Conservation (phyloP, 2,888 invertebrate species). For the Bellardia bayeri region DNA sequence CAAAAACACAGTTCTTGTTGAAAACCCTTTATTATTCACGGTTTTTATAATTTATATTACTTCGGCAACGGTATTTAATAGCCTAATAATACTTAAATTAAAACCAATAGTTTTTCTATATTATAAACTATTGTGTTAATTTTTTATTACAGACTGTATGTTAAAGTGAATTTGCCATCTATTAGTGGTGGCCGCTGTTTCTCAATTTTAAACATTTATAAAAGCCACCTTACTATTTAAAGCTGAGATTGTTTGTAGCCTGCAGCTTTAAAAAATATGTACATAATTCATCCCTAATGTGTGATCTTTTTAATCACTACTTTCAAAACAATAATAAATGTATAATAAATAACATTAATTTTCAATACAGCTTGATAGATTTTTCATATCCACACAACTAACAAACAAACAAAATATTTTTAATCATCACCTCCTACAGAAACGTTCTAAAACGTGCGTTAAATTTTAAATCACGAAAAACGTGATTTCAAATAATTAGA, state of each 20-base stretch:
- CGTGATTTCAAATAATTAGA: slow-evolving; percentile 71
- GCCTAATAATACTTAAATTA: no score
- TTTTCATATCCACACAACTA: background rate
- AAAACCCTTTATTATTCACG: no score
- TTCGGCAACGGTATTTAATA: no score
- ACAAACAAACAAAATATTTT: background rate
- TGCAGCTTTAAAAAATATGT: background rate
- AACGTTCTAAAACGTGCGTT: slow-evolving; percentile 67
- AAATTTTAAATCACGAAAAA: slow-evolving; percentile 70
- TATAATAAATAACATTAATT: slow-evolving; percentile 7
- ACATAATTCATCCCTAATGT: background rate
- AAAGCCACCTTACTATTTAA: no score
- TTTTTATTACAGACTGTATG: no score
- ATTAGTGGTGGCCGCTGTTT: no score
- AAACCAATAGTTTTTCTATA: no score
- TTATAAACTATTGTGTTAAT: no score
- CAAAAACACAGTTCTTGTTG: no score
- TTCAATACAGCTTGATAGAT: background rate
- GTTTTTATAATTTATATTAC: no score
- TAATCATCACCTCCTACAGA: slow-evolving; percentile 64
- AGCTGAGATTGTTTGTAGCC: background rate
- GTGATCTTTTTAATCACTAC: background rate
- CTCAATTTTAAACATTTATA: no score
- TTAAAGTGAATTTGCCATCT: no score
- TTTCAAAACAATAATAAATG: background rate